Evolutionary conservation across 1,140 invertebrate species (phyloP), one percentile per base, ranked within the genome.

Genomic region (Monomorium pharaonis): DNA sequence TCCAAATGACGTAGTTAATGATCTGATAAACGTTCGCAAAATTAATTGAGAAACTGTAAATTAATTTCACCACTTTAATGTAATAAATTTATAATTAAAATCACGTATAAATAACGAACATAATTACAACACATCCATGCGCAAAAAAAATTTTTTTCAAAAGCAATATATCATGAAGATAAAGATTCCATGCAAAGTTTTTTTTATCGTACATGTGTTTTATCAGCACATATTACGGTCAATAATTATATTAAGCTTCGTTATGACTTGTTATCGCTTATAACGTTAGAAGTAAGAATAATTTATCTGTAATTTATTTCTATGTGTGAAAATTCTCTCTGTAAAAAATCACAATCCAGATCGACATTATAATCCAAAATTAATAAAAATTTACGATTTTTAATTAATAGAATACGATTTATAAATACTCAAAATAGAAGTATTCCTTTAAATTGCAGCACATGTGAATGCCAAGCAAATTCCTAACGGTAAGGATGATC

Each of bases 401-500:
- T 49, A 30, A 51, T 70, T 51, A 51, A 72, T 21, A 72, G 24
- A 54, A 7, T 14, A 3, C 18, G 21, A 62, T 21, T 42, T 18
- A 51, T 12, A 21, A 16, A 3, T 2, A 3, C 21, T n/a, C n/a
- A n/a, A 58, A 77, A 63, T 30, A 24, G 42, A 42, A 24, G 4
- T 16, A 24, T 78, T 63, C 58, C 14, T 27, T 30, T 47, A 24
- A 33, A 47, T 91, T 83, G 4, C 63, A 93, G 92, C 70, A 84
- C 90, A 91, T 62, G 88, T 93, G 88, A 93, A 93, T 49, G 92
- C 87, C 49, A 94, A 93, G 83, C 92, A 92, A 86, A 76, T 88
- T 18, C 58, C 69, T 18, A 92, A 92, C 12, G 89, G 90, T 16
- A 94, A 93, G 49, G 91, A 92, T 56, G 84, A 80, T 51, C 91